A percentile compares a stretch with the other conserved stretches of the same genome.
Conservation (phyloP, 2,888 invertebrate genomes). For the Piscicola geometra region DNA sequence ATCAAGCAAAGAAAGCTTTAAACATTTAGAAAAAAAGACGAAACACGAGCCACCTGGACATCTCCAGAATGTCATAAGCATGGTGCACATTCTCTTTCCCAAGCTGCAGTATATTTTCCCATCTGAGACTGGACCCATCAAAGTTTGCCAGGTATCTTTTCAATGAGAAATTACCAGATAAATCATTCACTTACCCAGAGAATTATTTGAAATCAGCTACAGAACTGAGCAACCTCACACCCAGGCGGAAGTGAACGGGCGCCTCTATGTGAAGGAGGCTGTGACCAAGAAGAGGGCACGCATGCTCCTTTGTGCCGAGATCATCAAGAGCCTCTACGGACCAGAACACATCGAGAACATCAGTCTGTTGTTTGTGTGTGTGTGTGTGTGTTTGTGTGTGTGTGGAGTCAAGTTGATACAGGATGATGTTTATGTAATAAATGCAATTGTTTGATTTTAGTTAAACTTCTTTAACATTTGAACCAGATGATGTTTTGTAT, state of each 20-base stretch:
- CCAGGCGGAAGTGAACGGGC: background rate
- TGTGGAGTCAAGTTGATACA: no score
- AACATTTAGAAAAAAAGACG: background rate
- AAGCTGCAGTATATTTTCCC: background rate
- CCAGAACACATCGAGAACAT: background rate
- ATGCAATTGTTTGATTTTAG: no score
- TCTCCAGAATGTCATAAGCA: background rate
- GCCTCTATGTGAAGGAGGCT: background rate
- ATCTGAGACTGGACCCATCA: background rate
- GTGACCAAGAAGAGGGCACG: background rate
- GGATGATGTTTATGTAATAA: no score
- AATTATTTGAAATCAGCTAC: no score
- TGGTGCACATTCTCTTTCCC: background rate
- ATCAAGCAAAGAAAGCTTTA: background rate
- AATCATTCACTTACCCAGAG: no score
- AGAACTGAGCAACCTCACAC: no score
- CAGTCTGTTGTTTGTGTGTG: no score
- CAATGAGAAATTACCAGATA: no score
- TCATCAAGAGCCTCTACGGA: background rate
- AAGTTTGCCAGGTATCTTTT: conserved; percentile 1
- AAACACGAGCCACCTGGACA: background rate
- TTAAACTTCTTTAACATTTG: no score
- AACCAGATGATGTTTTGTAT: background rate
- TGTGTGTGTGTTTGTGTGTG: no score
- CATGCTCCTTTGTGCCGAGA: background rate